Evolutionary conservation across 2,797 vertebrate genomes (phyloP).

Genomic region (Pseudochaenichthys georgianus): DNA sequence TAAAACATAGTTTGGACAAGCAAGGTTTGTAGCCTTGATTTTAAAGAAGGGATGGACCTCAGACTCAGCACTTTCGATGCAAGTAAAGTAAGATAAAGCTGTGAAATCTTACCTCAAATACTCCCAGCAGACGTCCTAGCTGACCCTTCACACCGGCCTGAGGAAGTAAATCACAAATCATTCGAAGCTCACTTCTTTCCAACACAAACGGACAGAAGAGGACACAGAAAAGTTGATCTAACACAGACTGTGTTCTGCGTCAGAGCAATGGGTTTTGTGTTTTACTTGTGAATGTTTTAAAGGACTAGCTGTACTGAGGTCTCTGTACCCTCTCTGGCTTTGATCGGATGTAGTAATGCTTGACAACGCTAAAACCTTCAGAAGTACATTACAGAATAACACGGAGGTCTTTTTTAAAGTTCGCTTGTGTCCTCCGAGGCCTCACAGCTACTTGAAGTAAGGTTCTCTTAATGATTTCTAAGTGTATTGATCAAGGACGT

Average conservation of each 20-base stretch:
- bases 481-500: not conserved
- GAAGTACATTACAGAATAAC: conserved; percentile 9
- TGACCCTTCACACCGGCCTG: conserved; percentile 98
- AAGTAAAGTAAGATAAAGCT: not conserved
- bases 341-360: conserved; percentile 24
- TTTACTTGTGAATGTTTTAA: conserved; percentile 20
- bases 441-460: not conserved
- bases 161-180: conserved; percentile 30
- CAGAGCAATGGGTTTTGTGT: conserved; percentile 28
- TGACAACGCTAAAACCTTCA: conserved; percentile 1
- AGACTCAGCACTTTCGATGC: too few relatives aligned
- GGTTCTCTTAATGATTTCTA: conserved; percentile 13
- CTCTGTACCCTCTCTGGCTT: conserved; percentile 15
- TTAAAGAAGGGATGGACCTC: too few relatives aligned
- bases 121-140: conserved; percentile 94
- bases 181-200: not conserved
- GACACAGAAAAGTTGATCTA: conserved; percentile 5
- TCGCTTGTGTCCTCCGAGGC: conserved; percentile 8
- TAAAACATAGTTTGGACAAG: too few relatives aligned
- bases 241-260: conserved; percentile 2
- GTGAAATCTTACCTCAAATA: conserved; percentile 93
- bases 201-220: not conserved
- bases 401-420: not conserved
- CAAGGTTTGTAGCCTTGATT: too few relatives aligned
- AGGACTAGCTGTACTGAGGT: conserved; percentile 3